Base-by-base conservation (phyloP, 2,797 vertebrate species). In the Microhierax caerulescens region DNA sequence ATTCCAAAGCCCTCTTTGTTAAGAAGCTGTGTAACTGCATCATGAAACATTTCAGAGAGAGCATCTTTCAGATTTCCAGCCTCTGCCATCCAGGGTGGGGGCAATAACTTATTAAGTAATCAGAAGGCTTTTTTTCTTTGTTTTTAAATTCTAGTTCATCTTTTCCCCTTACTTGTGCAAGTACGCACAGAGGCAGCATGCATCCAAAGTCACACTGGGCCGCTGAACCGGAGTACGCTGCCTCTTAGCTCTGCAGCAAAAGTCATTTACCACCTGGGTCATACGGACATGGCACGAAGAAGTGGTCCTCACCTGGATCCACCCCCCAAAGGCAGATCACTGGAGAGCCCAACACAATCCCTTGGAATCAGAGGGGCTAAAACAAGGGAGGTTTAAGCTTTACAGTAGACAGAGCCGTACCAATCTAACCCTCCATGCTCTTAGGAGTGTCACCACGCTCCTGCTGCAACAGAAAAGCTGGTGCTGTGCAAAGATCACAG, bases 201-300 rank as follows among this genome's bases (percentile, higher is more conserved):
- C 5, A 37, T 24, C 54, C 74, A 56, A 34, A 81, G 74, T 20
- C 45, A 73, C 3, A 3, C 41, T 65, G 36, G 45, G 63, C 61
- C 50, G 15, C 8, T n/a, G 63, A 57, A 37, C 25, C 0, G 0
- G 14, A 21, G 14, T 0, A 9, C 1, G 1, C 23, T 30, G 53
- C 27, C 65, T 30, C 43, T 47, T 11, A 36, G 72, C 22, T 85
- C 72, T 30, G 25, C 59, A 27, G 0, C 12, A 34, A 41, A 20
- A 73, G 50, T 27, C 70, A 27, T 0, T 0, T 4, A 8, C 7
- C 32, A 30, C 28, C 41, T 1, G 12, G 19, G 50, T 27, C 2
- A 0, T 11, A 37, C 0, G 2, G 65, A 45, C 8, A 18, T 0
- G 0, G 48, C 39, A 24, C 0, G 17, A 34, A 3, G 8, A 36